Evolutionary conservation across 2,888 invertebrate genomes (phyloP).

Genomic region (Metopia argyrocephala): DNA sequence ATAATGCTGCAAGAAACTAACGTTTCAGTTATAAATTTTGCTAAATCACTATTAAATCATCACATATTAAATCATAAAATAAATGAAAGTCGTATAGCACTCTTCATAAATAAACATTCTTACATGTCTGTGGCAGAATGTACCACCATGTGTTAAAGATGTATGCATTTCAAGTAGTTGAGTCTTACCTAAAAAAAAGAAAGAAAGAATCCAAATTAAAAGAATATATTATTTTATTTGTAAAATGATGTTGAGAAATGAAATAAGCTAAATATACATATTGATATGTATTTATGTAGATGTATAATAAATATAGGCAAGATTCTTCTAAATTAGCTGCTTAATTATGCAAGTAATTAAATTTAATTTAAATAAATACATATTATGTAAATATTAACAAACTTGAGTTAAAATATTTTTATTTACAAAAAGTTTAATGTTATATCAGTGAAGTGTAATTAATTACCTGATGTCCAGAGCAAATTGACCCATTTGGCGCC

Average conservation of each 20-base stretch:
- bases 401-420: constrained; percentile 25
- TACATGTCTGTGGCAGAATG: constrained; percentile 76
- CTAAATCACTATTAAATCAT: too few species aligned
- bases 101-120: too few species aligned
- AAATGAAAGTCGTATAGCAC: too few species aligned
- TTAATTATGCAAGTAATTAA: constrained; percentile 18
- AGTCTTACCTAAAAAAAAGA: constrained; percentile 70
- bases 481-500: constrained; percentile 79
- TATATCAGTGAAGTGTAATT: background rate
- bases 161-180: constrained; percentile 52
- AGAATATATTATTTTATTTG: constrained; percentile 43
- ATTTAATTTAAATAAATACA: constrained; percentile 19
- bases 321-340: constrained; percentile 45
- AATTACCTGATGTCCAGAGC: constrained; percentile 79
- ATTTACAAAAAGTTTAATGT: constrained; percentile 33
- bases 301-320: constrained; percentile 42
- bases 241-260: background rate
- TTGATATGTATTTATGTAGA: background rate
- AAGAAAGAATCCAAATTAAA: constrained; percentile 44
- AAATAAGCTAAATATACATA: background rate
- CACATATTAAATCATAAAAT: too few species aligned
- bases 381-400: constrained; percentile 14
- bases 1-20: too few species aligned
- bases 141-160: constrained; percentile 43
- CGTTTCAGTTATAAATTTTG: too few species aligned